Percentiles rank a stretch among this genome's conserved stretches.
These are phyloP conservation scores for Limnephilus lunatus DNA, from an alignment of 2,888 invertebrate species.

Conservation along the genomic window DNA sequence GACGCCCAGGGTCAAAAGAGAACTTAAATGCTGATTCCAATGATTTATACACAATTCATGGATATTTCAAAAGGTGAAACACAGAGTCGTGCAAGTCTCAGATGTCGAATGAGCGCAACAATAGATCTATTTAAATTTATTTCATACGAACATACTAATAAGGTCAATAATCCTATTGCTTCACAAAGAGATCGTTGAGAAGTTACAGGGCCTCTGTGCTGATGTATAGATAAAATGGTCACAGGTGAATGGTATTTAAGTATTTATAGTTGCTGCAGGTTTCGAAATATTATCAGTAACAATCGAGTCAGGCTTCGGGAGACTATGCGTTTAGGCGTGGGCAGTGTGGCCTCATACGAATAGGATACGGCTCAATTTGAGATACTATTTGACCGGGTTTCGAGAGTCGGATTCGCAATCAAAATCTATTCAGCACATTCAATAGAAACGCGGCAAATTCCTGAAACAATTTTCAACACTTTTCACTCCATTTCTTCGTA, in stretches of 20 bases:
- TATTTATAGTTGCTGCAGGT: slow-evolving; percentile 39
- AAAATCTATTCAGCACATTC: no score
- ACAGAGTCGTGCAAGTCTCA: background rate
- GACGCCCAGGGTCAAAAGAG: background rate
- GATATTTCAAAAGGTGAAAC: slow-evolving; percentile 25
- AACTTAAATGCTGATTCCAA: background rate
- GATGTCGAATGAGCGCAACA: slow-evolving; percentile 26
- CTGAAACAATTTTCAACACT: background rate
- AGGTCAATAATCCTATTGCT: slow-evolving; percentile 45
- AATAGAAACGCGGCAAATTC: background rate
- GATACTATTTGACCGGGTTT: background rate
- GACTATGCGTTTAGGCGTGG: slow-evolving; percentile 41
- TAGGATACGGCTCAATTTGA: slow-evolving; percentile 10
- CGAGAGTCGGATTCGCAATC: background rate
- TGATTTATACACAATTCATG: background rate
- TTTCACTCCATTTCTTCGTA: background rate
- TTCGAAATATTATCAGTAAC: slow-evolving; percentile 38
- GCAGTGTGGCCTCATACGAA: slow-evolving; percentile 25
- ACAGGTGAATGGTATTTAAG: slow-evolving; percentile 46
- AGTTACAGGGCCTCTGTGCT: slow-evolving; percentile 34
- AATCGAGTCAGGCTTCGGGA: slow-evolving; percentile 31
- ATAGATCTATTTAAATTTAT: slow-evolving; percentile 34
- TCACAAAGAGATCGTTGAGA: slow-evolving; percentile 44
- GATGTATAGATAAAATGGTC: slow-evolving; percentile 32
- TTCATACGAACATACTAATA: slow-evolving; percentile 8